These are phyloP conservation scores for Sinosuthora webbiana DNA, from an alignment of 2,113 vertebrate species.

Conservation along the genomic window DNA sequence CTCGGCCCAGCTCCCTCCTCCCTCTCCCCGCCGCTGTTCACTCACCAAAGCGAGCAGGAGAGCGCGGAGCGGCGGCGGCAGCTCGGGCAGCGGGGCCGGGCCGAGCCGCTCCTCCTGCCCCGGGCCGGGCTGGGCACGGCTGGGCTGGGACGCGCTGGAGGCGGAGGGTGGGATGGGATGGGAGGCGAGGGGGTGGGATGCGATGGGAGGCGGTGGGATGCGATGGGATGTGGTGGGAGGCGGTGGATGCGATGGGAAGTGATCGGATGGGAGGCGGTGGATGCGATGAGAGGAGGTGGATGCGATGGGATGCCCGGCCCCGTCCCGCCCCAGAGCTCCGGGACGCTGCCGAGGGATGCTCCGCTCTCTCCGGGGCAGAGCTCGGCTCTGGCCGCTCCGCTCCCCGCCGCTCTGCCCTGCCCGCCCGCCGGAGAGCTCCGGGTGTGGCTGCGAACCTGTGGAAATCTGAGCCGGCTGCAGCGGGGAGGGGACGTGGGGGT, in stretches of 20 bases:
- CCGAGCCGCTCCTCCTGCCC: neutral
- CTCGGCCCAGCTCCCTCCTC: neutral
- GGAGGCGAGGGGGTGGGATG: accelerated
- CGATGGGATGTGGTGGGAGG: accelerated
- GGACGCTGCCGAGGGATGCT: neutral
- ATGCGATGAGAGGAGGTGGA: accelerated
- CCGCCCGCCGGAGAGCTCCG: too few relatives aligned
- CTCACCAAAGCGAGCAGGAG: neutral
- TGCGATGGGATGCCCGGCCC: neutral
- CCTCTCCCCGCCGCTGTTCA: neutral
- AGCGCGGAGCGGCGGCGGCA: neutral
- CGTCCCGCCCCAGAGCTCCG: neutral
- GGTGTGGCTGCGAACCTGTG: accelerated
- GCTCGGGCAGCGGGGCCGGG: neutral
- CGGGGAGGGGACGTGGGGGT: neutral
- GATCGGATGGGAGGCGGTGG: accelerated
- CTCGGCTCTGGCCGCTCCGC: too few relatives aligned
- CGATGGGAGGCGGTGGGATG: accelerated
- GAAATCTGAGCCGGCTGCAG: neutral
- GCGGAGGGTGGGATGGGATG: neutral
- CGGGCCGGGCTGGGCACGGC: neutral
- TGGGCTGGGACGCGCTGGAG: accelerated
- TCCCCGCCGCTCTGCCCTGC: too few relatives aligned
- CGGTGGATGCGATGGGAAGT: neutral
- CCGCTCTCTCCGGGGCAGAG: neutral